A percentile compares a stretch with the other conserved stretches of the same genome.
These are phyloP conservation scores for Psittacula cyanocephala DNA, from an alignment of 2,113 vertebrate species.

Conservation along the genomic window DNA sequence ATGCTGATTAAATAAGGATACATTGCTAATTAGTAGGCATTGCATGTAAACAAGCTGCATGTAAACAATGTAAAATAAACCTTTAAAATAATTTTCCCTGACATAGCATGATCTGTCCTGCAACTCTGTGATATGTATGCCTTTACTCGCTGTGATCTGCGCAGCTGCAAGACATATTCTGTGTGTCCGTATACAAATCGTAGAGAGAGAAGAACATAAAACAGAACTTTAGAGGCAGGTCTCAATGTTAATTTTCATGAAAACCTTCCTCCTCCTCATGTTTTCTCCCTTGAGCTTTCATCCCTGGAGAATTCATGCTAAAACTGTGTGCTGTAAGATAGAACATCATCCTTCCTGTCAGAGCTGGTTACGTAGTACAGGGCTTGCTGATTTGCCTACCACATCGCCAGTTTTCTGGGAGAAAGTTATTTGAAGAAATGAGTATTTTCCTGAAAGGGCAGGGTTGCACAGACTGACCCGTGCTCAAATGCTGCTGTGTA, in stretches of 20 bases:
- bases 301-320: not conserved
- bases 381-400: not conserved
- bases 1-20: not conserved
- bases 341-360: not conserved
- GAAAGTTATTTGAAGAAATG: not conserved
- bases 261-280: not conserved
- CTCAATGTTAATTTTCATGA: not conserved
- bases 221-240: not conserved
- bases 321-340: not conserved
- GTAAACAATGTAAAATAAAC: not conserved
- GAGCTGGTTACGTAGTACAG: not conserved
- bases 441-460: not conserved
- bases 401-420: not conserved
- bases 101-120: not conserved
- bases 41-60: not conserved
- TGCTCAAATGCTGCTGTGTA: not conserved
- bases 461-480: not conserved
- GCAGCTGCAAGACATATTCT: not conserved
- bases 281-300: not conserved
- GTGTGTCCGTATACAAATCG: accelerated
- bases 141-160: not conserved
- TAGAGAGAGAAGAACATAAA: not conserved
- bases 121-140: accelerated
- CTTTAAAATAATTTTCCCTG: not conserved
- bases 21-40: not conserved